Conservation (phyloP, 2,113 vertebrate species). For the Esox niger region DNA sequence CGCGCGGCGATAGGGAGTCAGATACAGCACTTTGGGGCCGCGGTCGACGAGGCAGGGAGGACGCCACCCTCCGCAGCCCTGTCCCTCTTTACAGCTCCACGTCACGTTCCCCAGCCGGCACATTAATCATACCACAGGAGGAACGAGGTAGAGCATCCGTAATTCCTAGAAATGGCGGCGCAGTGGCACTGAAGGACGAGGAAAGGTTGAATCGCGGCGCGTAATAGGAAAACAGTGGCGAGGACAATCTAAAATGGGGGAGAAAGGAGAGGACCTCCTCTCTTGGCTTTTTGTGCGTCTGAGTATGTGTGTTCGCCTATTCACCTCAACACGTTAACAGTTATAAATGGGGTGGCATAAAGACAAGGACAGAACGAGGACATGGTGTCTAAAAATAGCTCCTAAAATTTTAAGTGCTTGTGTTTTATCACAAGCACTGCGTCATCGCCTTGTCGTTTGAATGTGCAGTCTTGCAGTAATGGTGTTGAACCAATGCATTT, state of each 20-base stretch:
- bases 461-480: neutral
- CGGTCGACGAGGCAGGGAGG: neutral
- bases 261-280: neutral
- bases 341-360: slow-evolving; percentile 68
- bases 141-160: slow-evolving; percentile 65
- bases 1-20: neutral
- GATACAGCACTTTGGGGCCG: neutral
- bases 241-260: neutral
- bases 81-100: slow-evolving; percentile 48
- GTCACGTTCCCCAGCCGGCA: slow-evolving; percentile 54
- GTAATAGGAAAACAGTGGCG: too few relatives aligned
- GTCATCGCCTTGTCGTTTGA: neutral
- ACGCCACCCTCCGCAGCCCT: neutral
- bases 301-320: slow-evolving; percentile 20
- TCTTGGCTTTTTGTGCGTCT: slow-evolving; percentile 15
- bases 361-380: slow-evolving; percentile 73
- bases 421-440: slow-evolving; percentile 19
- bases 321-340: slow-evolving; percentile 43
- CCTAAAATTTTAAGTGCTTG: slow-evolving; percentile 22
- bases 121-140: slow-evolving; percentile 63
- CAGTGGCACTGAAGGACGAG: slow-evolving; percentile 54
- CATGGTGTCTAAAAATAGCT: slow-evolving; percentile 68
- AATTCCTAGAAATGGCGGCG: slow-evolving; percentile 54
- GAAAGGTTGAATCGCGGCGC: slow-evolving; percentile 15
- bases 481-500: slow-evolving; percentile 22